Conservation (phyloP, 2,888 invertebrate species). For the Rhorus exstirpatorius region DNA sequence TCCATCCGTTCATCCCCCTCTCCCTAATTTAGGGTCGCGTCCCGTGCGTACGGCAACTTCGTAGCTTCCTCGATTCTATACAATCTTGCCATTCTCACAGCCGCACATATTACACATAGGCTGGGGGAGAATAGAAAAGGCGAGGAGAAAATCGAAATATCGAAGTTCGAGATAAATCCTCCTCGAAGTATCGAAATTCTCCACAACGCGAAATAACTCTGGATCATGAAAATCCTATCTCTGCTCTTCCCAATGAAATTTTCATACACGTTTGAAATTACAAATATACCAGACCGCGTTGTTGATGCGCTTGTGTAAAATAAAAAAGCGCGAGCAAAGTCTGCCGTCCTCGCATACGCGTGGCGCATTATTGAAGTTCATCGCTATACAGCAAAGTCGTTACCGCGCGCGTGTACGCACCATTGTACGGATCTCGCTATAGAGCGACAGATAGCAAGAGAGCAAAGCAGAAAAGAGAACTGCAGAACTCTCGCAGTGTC, state of each 20-base stretch:
- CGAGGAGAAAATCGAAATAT: constrained; percentile 2
- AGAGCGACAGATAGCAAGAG: not conserved
- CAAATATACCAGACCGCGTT: not conserved
- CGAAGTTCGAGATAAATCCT: not conserved
- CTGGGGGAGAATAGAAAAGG: not conserved
- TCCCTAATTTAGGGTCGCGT: constrained; percentile 74
- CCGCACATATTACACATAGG: not conserved
- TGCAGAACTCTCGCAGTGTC: constrained; percentile 14
- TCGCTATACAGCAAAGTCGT: constrained; percentile 68
- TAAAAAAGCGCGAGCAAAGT: constrained; percentile 57
- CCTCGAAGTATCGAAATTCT: not conserved
- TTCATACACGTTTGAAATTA: too few species aligned
- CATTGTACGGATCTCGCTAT: not conserved
- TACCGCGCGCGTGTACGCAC: constrained; percentile 5
- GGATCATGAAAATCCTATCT: too few species aligned
- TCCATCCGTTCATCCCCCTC: constrained; percentile 80
- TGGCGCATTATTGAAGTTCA: constrained; percentile 67
- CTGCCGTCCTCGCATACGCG: constrained; percentile 25
- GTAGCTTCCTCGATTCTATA: not conserved
- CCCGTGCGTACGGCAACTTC: constrained; percentile 31
- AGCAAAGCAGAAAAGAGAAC: not conserved
- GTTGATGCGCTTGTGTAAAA: not conserved
- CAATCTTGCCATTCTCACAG: not conserved
- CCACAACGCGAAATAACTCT: not conserved
- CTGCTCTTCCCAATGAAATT: too few species aligned